Evolutionary conservation across 2,797 vertebrate species (phyloP).

Genomic region (Eulemur coronatus): DNA sequence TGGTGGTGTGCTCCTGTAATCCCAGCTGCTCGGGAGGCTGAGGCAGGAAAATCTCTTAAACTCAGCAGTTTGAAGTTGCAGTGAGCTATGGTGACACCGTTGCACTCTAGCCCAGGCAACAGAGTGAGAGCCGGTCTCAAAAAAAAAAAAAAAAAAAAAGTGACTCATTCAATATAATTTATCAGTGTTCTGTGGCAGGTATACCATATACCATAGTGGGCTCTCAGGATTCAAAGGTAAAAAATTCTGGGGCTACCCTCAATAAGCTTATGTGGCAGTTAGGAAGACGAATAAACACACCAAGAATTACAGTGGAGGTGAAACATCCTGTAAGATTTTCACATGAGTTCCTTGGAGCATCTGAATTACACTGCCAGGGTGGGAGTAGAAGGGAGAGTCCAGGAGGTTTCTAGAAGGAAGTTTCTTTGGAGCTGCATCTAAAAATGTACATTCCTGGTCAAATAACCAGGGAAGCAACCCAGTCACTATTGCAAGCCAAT

Average conservation of each 20-base stretch:
- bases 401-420: neutral
- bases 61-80: neutral
- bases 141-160: neutral
- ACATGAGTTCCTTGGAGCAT: neutral
- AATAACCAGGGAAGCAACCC: neutral
- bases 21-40: neutral
- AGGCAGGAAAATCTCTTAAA: neutral
- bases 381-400: neutral
- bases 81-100: neutral
- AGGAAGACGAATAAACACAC: neutral
- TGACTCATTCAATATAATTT: neutral
- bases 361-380: neutral
- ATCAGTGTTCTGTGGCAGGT: neutral
- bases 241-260: neutral
- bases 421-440: neutral
- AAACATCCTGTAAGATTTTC: neutral
- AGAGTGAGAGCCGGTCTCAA: neutral
- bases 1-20: rapidly evolving
- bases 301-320: neutral
- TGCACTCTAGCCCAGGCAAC: neutral
- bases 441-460: neutral
- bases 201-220: neutral
- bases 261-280: neutral
- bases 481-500: neutral
- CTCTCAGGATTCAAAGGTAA: neutral